Evolutionary conservation across 2,113 vertebrate genomes (phyloP), one percentile per base, ranked within the genome.

Genomic region (Caretta caretta): DNA sequence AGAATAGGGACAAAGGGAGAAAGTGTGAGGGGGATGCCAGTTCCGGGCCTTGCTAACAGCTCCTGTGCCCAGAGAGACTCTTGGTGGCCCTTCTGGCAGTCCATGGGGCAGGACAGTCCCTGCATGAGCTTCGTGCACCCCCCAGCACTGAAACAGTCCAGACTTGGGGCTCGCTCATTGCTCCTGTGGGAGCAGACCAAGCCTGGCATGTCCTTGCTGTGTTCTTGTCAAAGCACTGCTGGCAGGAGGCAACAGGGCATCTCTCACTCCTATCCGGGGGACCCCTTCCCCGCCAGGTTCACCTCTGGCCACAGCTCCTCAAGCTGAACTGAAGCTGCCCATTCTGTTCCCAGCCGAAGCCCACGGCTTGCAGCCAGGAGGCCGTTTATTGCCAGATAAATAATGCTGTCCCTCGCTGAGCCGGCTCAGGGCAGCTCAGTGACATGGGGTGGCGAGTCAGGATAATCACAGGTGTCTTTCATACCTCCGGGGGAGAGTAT

Each of bases 391-490:
- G 93, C 93, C 90, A 81, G 87, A 87, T 95, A 95, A 96, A 96
- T 84, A 93, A 93, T 0, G 1, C 38, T 88, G 86, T 56, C 22
- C 49, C 87, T 91, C 5, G 19, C 42, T 14, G 88, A 83, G 85
- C 83, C 0, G 0, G 92, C 86, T 69, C 88, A 42, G 90, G 86
- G 88, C 95, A 93, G 90, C 16, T 1, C 31, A 22, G 92, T 81
- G 88, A 89, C 82, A 83, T 24, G 87, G 91, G 83, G 87, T 16
- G 86, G 95, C 2, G 13, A 90, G 92, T 27, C 83, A 83, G 88
- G 93, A 90, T 94, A 94, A 95, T 93, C 95, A 89, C 95, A 83
- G 88, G 84, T 91, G 90, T 75, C 62, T 72, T 89, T 90, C 95
- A 89, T 80, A 80, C 49, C 95, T 88, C 90, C 69, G 82, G 92